Base-by-base conservation (phyloP, 2,888 invertebrate species). In the Brassicogethes aeneus region DNA sequence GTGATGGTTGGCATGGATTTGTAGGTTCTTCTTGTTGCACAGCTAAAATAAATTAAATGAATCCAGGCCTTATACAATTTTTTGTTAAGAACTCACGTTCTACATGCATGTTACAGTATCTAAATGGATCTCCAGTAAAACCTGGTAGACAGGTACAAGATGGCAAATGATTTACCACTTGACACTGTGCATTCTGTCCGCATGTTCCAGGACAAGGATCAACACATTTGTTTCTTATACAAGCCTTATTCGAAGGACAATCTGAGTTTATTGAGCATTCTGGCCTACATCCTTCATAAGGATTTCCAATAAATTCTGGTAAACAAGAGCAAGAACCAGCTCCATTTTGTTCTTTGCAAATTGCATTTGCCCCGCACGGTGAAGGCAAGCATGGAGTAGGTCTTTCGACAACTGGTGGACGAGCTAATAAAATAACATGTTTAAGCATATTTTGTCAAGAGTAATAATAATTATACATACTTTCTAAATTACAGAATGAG, bases 201-300 rank as follows among this genome's bases (percentile, higher is more conserved):
- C 88, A 88, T 32, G 79, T 79, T 51, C 85, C 86, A 2, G 82
- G 82, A 55, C 88, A 89, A 29, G 88, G 87, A 66, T 88, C 82
- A 57, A 74, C 70, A 75, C 87, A 87, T 66, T 83, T 84, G 53
- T 79, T 80, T 48, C 77, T 76, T 30, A 81, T 73, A 51, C 87
- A 87, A 2, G 85, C 84, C 59, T 72, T 77, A 58, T 82, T 79
- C 30, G 80, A 77, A 2, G 79, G 69, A 61, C 85, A 86, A 55
- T 85, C 85, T 1, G 82, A 77, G 59, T 82, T 80, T 32, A 79
- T 63, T 1, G 80, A 70, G 65, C 85, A 85, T 67, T 85, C 85
- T 10, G 85, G 85, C 35, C 81, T 74, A 63, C 85, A 85, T 15
- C 81, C 80, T 66, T 82, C 82, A 52, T 84, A 82, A 17, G 87